A percentile compares a stretch with the other conserved stretches of the same genome.
These are phyloP conservation scores for Climacteris rufus DNA, from an alignment of 2,113 vertebrate genomes.

Conservation along the genomic window DNA sequence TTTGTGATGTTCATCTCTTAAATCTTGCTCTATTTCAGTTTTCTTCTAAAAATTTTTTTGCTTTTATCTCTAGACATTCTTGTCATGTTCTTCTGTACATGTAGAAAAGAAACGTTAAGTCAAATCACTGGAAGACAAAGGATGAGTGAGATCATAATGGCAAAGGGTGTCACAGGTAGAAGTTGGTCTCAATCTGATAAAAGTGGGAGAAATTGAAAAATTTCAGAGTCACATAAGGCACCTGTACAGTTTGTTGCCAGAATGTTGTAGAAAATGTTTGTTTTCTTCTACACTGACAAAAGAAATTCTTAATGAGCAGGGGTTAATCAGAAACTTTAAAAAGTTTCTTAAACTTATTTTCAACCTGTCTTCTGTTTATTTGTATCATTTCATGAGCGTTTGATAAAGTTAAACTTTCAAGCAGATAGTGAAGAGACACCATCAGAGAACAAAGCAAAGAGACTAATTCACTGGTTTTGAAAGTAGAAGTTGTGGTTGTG, in stretches of 20 bases:
- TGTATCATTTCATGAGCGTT: neutral
- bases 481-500: neutral
- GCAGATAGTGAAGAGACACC: neutral
- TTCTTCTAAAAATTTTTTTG: neutral
- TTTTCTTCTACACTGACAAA: neutral
- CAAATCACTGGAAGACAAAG: neutral
- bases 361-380: neutral
- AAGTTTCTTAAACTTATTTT: neutral
- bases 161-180: neutral
- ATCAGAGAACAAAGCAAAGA: neutral
- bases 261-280: neutral
- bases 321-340: neutral
- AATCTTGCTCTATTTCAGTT: neutral
- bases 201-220: neutral
- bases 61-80: neutral
- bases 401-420: neutral
- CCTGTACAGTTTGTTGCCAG: neutral
- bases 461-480: neutral
- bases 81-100: neutral
- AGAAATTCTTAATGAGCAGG: neutral
- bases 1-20: neutral
- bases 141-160: fast-evolving
- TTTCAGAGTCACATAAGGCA: neutral
- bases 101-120: neutral
- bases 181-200: neutral